phyloP scores from a whole-genome alignment of 2,113 vertebrate species.

The Epinephelus cyanopodus region DNA sequence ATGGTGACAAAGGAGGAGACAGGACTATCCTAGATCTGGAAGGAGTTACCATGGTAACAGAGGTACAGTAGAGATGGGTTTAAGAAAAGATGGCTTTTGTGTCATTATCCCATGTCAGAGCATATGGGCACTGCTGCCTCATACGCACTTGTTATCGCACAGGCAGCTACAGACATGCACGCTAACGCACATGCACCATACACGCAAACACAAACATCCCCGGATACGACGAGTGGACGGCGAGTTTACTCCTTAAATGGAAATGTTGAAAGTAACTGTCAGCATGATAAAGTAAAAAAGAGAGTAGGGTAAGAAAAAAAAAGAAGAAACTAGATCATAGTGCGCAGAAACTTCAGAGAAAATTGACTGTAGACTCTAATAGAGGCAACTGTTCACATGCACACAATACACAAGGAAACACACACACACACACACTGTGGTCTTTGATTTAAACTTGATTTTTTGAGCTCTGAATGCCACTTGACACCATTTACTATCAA shows the following conservation, averaged over 20 bases:
- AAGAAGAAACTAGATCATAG: constrained; percentile 25
- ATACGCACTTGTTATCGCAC: neutral
- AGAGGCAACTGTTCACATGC: neutral
- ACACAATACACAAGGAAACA: neutral
- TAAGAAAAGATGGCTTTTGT: constrained; percentile 53
- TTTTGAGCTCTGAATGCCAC: neutral
- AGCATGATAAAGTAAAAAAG: constrained; percentile 24
- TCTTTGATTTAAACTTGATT: neutral
- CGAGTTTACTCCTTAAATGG: constrained; percentile 16
- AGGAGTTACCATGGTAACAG: constrained; percentile 76
- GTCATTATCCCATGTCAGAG: constrained; percentile 44
- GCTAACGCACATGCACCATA: neutral
- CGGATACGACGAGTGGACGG: neutral
- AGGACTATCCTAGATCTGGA: constrained; percentile 65
- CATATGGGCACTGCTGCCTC: constrained; percentile 15
- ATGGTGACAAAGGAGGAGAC: constrained; percentile 51
- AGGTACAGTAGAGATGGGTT: constrained; percentile 62
- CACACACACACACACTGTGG: neutral
- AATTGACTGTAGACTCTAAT: neutral
- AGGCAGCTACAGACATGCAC: constrained; percentile 12
- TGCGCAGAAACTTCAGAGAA: constrained; percentile 6
- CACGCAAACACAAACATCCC: constrained; percentile 14
- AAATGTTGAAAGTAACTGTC: constrained; percentile 30
- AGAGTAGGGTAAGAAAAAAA: neutral
- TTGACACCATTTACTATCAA: neutral